Base-by-base conservation (phyloP, 2,888 invertebrate genomes). In the Zhuqinia jingwanae region DNA sequence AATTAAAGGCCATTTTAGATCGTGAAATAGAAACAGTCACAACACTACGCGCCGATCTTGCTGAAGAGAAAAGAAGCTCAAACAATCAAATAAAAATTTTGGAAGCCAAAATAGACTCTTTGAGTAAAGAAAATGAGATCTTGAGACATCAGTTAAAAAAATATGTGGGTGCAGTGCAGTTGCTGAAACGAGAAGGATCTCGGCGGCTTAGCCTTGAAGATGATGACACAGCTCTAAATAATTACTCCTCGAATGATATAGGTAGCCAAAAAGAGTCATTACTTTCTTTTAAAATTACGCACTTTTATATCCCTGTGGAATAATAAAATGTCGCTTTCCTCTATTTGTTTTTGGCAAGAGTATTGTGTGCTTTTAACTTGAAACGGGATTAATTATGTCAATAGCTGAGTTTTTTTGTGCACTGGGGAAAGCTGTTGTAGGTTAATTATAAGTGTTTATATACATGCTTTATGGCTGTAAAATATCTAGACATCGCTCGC, bases 81-180 rank as follows among this genome's bases (percentile, higher is more conserved):
- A 89, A 91, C 47, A 92, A 92, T 36, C 93, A 93, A 83, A 91
- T 92, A 20, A 93, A 93, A 79, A 92, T 92, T 68, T 91, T 93
- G 25, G 92, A 92, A 60, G 91, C 92, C 90, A 94, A 94, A 90
- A 92, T 95, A 73, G 93, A 95, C 91, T 94, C 95, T 90, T 92
- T 95, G 76, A 95, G 85, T 91, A 96, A 96, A 91, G 97, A 97
- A 93, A 97, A 97, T 93, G 96, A 96, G 89, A 93, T 95, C 89
- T 93, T 97, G 90, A 96, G 97, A 91, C 96, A 96, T 91, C 97
- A 97, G 92, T 92, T 97, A 85, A 95, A 96, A 90, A 96, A 96
- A 91, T 97, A 97, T 92, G 95, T 97, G 90, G 95, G 96, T 78
- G 97, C 97, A n/a, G 96, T 97, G 53, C 96, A 97, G 93, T 95